A percentile compares a stretch with the other conserved stretches of the same genome.
These are phyloP conservation scores for Thereva nobilitata DNA, from an alignment of 2,888 invertebrate genomes.

Conservation along the genomic window DNA sequence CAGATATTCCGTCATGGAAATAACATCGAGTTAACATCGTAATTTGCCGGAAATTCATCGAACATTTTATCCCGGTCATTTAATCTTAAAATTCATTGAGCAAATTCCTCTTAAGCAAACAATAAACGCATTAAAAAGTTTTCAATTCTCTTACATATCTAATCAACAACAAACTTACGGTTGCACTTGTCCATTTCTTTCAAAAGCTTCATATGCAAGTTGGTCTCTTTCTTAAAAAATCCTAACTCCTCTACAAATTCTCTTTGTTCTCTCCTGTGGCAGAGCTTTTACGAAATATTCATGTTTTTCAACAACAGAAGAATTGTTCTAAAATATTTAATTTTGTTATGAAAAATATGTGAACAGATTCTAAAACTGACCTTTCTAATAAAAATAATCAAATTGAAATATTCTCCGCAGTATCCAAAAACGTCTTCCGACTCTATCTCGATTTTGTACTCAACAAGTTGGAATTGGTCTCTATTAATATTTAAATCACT, in stretches of 20 bases:
- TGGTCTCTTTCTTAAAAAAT: slow-evolving; percentile 44
- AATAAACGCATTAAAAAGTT: no score
- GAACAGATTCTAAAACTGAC: neutral
- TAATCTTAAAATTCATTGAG: no score
- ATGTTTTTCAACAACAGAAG: neutral
- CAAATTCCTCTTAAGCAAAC: no score
- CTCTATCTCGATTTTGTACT: slow-evolving; percentile 44
- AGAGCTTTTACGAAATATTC: slow-evolving; percentile 50
- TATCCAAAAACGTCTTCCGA: slow-evolving; percentile 50
- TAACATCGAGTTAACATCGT: no score
- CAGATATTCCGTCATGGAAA: no score
- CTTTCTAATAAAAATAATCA: slow-evolving; percentile 41
- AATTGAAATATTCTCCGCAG: slow-evolving; percentile 53
- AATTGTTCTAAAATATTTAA: neutral
- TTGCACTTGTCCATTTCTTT: slow-evolving; percentile 49
- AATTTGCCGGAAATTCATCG: no score
- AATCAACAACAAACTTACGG: neutral
- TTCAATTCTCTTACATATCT: no score
- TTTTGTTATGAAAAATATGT: neutral
- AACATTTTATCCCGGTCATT: no score
- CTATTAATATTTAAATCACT: slow-evolving; percentile 42
- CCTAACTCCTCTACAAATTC: slow-evolving; percentile 39
- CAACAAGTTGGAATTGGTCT: slow-evolving; percentile 41
- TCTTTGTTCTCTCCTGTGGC: slow-evolving; percentile 44
- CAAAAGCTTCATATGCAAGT: slow-evolving; percentile 48